A percentile compares a stretch with the other conserved stretches of the same genome.
These are phyloP conservation scores for Fragum sueziense DNA, from an alignment of 2,888 invertebrate genomes.

Conservation along the genomic window DNA sequence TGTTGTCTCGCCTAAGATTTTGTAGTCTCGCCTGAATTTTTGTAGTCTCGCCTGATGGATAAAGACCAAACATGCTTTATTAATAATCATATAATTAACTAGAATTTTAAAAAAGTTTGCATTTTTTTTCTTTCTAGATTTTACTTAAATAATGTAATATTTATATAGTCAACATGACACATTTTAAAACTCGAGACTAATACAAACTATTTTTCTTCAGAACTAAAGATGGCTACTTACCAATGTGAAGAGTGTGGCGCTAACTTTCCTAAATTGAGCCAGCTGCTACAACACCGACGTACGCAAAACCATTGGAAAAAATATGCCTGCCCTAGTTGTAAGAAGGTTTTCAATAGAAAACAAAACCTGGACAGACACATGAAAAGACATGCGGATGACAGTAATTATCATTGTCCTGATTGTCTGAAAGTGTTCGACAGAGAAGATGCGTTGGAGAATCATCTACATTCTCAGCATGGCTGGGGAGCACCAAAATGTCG, in stretches of 20 bases:
- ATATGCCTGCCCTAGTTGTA: slow-evolving; percentile 23
- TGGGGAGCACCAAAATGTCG: slow-evolving; percentile 8
- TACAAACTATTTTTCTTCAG: neutral
- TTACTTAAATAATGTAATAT: neutral
- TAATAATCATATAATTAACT: too few species aligned
- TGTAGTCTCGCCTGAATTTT: neutral
- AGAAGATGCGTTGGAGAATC: slow-evolving; percentile 15
- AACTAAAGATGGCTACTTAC: slow-evolving; percentile 1
- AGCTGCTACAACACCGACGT: slow-evolving; percentile 21
- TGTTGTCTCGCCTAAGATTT: too few species aligned
- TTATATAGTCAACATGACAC: too few species aligned
- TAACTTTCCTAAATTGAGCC: slow-evolving; percentile 15
- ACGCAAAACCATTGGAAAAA: slow-evolving; percentile 20
- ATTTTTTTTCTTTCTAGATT: too few species aligned
- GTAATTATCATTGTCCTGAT: slow-evolving; percentile 9
- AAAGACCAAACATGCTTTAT: neutral
- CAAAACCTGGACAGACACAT: slow-evolving; percentile 31
- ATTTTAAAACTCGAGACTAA: neutral
- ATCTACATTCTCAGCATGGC: slow-evolving; percentile 26
- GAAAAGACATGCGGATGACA: slow-evolving; percentile 26
- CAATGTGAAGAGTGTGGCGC: slow-evolving; percentile 30
- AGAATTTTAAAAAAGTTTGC: too few species aligned
- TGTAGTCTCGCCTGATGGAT: neutral
- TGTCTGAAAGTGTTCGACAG: slow-evolving; percentile 15
- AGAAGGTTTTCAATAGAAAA: slow-evolving; percentile 24